Conservation (phyloP, 2,113 vertebrate species). For the Triplophysa dalaica region DNA sequence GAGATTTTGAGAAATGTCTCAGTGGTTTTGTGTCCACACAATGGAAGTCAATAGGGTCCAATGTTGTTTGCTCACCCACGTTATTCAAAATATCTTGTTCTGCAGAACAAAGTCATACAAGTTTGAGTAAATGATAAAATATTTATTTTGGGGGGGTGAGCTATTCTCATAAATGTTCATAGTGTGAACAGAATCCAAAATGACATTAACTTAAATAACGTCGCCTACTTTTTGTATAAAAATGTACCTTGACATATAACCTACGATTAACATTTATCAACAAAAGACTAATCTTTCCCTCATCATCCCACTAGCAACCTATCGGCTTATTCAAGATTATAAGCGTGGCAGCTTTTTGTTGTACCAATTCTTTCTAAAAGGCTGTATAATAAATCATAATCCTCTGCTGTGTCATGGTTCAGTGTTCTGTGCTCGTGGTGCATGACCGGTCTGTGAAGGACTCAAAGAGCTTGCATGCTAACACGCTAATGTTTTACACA, state of each 20-base stretch:
- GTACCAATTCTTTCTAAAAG: neutral
- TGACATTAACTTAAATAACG: too few relatives aligned
- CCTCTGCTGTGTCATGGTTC: neutral
- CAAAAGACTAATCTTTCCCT: neutral
- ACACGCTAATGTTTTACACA: constrained; percentile 19
- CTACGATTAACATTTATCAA: too few relatives aligned
- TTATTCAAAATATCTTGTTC: too few relatives aligned
- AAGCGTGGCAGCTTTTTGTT: neutral
- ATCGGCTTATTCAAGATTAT: neutral
- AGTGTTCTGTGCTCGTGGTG: neutral
- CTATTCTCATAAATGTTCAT: neutral
- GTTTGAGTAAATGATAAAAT: too few relatives aligned
- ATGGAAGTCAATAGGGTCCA: too few relatives aligned
- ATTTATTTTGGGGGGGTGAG: too few relatives aligned
- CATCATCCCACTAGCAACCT: neutral
- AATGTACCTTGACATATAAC: too few relatives aligned
- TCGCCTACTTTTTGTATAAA: too few relatives aligned
- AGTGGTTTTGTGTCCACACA: too few relatives aligned
- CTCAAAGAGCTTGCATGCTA: neutral
- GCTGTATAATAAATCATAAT: neutral
- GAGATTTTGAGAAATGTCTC: too few relatives aligned
- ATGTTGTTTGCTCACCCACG: too few relatives aligned
- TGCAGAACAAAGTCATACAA: too few relatives aligned
- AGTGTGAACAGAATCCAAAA: neutral
- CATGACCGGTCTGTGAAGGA: constrained; percentile 1